Evolutionary conservation across 2,797 vertebrate species (phyloP).

Genomic region (Artibeus jamaicensis): DNA sequence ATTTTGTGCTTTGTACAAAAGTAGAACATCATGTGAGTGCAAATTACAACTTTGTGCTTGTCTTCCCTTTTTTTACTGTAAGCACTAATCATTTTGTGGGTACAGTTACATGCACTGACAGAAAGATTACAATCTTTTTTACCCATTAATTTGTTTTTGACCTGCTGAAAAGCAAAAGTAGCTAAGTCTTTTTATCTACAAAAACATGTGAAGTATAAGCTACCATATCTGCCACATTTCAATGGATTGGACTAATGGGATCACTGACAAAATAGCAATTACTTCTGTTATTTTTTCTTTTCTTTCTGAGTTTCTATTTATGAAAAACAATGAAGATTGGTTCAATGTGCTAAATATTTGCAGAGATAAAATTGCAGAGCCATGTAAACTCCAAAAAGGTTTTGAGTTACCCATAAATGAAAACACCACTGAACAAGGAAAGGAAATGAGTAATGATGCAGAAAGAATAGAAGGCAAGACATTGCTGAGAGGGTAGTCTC

Average conservation of each 20-base stretch:
- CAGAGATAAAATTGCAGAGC: constrained; percentile 43
- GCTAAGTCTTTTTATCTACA: constrained; percentile 50
- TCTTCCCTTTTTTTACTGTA: neutral
- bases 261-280: constrained; percentile 17
- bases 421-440: constrained; percentile 32
- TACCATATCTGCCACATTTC: neutral
- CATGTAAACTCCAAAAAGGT: neutral
- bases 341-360: neutral
- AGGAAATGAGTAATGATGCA: constrained; percentile 64
- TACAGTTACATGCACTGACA: constrained; percentile 27
- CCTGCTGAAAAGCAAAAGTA: constrained; percentile 21
- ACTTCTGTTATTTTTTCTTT: constrained; percentile 52
- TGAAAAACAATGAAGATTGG: constrained; percentile 48
- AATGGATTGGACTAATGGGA: neutral
- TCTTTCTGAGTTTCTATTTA: neutral
- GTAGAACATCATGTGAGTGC: constrained; percentile 4
- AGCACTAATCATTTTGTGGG: constrained; percentile 23
- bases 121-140: constrained; percentile 44
- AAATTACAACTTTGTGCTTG: constrained; percentile 35
- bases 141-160: constrained; percentile 38
- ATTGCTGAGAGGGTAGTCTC: neutral
- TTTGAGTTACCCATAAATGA: constrained; percentile 9
- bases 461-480: constrained; percentile 24
- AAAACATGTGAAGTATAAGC: constrained; percentile 52
- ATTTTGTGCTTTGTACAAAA: constrained; percentile 28